Evolutionary conservation across 2,888 invertebrate species (phyloP).

Genomic region (Pollenia angustigena): DNA sequence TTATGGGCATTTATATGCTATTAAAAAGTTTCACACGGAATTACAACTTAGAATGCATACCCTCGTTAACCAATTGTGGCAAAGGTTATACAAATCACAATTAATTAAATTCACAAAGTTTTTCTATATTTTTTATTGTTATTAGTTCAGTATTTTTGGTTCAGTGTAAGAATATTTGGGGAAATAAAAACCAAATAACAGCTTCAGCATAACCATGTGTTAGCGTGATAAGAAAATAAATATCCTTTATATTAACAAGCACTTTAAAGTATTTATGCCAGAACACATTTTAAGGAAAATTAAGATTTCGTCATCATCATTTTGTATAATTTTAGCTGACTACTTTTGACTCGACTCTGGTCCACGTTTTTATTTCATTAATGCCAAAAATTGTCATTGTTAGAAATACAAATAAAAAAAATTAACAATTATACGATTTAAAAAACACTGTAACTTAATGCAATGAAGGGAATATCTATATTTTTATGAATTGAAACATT

Average conservation of each 20-base stretch:
- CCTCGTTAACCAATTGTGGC: too few relatives aligned
- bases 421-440: background rate
- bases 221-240: conserved; percentile 17
- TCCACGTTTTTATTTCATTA: conserved; percentile 35
- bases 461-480: too few relatives aligned
- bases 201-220: conserved; percentile 36
- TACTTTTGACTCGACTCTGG: conserved; percentile 1
- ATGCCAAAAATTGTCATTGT: conserved; percentile 6
- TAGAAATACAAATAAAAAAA: background rate
- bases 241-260: background rate
- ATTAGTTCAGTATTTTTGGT: too few relatives aligned
- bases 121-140: too few relatives aligned
- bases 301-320: conserved; percentile 33
- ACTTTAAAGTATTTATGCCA: conserved; percentile 63
- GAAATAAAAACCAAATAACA: conserved; percentile 35
- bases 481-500: too few relatives aligned
- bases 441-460: background rate
- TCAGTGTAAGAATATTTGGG: background rate
- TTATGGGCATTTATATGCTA: too few relatives aligned
- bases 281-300: conserved; percentile 65
- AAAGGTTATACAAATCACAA: too few relatives aligned
- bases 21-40: too few relatives aligned
- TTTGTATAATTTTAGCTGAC: background rate
- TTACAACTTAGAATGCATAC: too few relatives aligned
- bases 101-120: too few relatives aligned